Evolutionary conservation across 2,113 vertebrate species (phyloP), one percentile per base, ranked within the genome.

Genomic region (Cryptomyrus ogoouensis): DNA sequence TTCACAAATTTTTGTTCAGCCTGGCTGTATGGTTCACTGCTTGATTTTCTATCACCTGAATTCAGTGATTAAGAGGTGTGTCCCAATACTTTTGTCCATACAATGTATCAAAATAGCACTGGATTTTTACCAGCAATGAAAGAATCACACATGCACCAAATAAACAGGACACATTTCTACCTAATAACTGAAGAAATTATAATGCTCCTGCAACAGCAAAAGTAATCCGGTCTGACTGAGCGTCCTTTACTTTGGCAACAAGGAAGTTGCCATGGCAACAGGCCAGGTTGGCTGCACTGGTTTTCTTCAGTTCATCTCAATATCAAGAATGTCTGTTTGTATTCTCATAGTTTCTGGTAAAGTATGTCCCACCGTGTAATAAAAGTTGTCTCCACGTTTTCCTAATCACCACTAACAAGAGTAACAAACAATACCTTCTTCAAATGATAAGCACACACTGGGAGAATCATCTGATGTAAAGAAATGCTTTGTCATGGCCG

Each of bases 231-330:
- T 17, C 15, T 87, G 19, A 53, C 50, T 92, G 90, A 88, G 5
- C 90, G 42, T 88, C 87, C 46, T 21, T 84, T 56, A 42, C 80
- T 87, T 66, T 17, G 84, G 31, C 70, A 58, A 70, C 15, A 87
- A 84, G 91, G 91, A 15, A 58, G 96, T 96, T 96, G 91, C 95
- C 93, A 95, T 94, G 94, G 95, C 93, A 95, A 96, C 93, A 66
- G 58, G 56, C 90, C 88, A 91, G 91, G 90, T 90, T 90, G 90
- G 50, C 89, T 77, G 56, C 90, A 90, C 8, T 86, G 77, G 88
- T 49, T 86, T 85, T 87, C 85, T 70, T 58, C 84, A 87, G 90
- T 89, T 90, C 90, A 90, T 89, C 89, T 89, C 92, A 91, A 90
- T 93, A 88, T 3, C 91, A 91, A 91, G 91, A 91, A 92, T 92